These are phyloP conservation scores for Semnornis frantzii DNA, from an alignment of 2,113 vertebrate genomes.

Conservation along the genomic window DNA sequence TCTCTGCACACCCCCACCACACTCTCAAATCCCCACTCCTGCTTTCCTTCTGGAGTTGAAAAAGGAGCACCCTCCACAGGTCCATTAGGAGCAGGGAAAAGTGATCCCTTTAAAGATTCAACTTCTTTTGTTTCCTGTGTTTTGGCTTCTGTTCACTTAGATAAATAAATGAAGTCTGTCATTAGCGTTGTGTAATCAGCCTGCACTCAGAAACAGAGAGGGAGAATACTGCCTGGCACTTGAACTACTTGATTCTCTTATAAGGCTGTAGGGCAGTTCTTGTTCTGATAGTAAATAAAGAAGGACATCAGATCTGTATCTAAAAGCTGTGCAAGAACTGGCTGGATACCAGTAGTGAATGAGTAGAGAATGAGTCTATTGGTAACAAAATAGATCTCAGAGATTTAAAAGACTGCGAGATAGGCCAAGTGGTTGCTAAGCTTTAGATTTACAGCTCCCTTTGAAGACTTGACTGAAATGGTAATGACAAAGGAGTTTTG, in stretches of 20 bases:
- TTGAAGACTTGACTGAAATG: constrained; percentile 16
- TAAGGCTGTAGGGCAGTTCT: neutral
- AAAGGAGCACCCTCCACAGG: neutral
- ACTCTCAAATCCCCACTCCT: neutral
- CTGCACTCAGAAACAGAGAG: neutral
- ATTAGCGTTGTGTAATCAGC: neutral
- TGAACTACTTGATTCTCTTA: neutral
- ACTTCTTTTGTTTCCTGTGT: neutral
- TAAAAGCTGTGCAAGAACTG: neutral
- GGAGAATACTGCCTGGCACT: neutral
- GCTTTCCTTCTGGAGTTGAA: neutral
- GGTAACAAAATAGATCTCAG: neutral
- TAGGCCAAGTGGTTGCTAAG: neutral
- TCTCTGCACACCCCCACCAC: neutral
- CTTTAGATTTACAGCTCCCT: neutral
- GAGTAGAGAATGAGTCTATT: neutral
- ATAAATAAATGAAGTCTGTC: constrained; percentile 23
- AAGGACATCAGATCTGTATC: neutral
- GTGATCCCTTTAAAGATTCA: neutral
- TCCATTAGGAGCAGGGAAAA: neutral
- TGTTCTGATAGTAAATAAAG: neutral
- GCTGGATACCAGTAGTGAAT: neutral
- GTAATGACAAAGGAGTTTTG: neutral
- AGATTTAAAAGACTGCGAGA: constrained; percentile 11
- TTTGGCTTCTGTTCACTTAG: neutral